Evolutionary conservation across 2,113 vertebrate species (phyloP), one percentile per base, ranked within the genome.

Genomic region (Motacilla alba): DNA sequence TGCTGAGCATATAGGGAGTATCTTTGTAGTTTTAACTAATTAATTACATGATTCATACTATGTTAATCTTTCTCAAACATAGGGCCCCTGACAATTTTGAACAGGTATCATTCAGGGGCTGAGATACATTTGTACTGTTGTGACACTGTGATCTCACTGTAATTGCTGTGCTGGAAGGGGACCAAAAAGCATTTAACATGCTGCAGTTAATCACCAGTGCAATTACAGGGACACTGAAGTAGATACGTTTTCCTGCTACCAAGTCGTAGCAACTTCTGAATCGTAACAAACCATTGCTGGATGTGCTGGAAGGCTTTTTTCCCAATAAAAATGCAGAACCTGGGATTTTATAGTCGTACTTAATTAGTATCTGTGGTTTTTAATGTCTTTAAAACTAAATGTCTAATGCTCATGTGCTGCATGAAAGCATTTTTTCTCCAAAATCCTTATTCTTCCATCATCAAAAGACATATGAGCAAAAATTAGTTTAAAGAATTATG

Each of bases 141-240:
- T 90, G 85, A 81, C 91, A 22, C 81, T 78, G 85, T 24, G 30
- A 77, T 92, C 85, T 88, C 69, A 27, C 68, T 97, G 68, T 95
- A 94, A 96, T 97, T 93, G 74, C 94, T 81, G 20, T 74, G 49
- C 79, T 96, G 96, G 93, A 97, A 97, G 90, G 88, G 39, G 58
- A 92, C 94, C 84, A 95, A 90, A 93, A 90, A 88, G 89, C 62
- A 9, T 97, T 97, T 95, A 94, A 89, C 75, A 30, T 93, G 85
- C 90, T 96, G 86, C n/a, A 33, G 93, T 97, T 98, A 96, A 95
- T 97, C 95, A 92, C 88, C 74, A 90, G 4, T 95, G 91, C 91
- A 95, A 94, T 98, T 97, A 93, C 13, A 93, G 53, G 91, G 62
- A 74, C 50, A 77, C 76, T 95, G 96, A 95, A 97, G 95, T 86